Percentiles rank a stretch among this genome's conserved stretches.
Conservation (phyloP, 2,797 vertebrate species). For the Pseudochromis fuscus region DNA sequence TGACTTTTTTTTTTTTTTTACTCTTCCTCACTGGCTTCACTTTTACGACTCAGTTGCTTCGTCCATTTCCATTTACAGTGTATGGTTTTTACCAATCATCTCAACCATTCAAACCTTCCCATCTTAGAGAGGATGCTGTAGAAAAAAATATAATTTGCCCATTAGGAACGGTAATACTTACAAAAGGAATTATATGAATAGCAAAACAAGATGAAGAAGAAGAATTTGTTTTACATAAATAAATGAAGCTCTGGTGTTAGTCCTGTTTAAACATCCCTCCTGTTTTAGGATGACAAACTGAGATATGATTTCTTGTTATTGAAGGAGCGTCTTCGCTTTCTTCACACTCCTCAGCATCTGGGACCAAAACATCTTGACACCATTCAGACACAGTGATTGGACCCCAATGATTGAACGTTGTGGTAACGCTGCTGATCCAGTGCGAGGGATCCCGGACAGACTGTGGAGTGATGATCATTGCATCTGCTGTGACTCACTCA, state of each 20-base stretch:
- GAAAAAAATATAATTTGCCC: background rate
- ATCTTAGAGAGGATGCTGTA: too few species aligned
- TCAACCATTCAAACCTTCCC: too few species aligned
- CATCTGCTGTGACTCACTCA: constrained; percentile 59
- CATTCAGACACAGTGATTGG: constrained; percentile 54
- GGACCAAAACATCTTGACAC: constrained; percentile 56
- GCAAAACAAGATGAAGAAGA: background rate
- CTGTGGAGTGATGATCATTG: constrained; percentile 75
- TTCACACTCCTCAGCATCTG: constrained; percentile 19
- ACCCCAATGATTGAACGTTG: constrained; percentile 57
- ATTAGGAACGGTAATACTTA: background rate
- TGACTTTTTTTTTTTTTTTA: too few species aligned
- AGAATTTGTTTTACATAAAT: background rate
- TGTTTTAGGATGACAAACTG: constrained; percentile 20
- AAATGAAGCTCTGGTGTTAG: constrained; percentile 19
- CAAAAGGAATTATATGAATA: background rate
- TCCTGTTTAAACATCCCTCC: constrained; percentile 2
- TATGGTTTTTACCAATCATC: too few species aligned
- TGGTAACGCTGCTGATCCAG: constrained; percentile 53
- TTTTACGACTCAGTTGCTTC: too few species aligned
- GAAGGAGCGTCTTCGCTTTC: background rate
- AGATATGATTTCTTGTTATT: background rate
- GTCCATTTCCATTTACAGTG: too few species aligned
- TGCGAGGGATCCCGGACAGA: constrained; percentile 55
- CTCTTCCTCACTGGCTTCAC: too few species aligned